phyloP scores from a whole-genome alignment of 2,797 vertebrate genomes.

The Alcedo atthis region DNA sequence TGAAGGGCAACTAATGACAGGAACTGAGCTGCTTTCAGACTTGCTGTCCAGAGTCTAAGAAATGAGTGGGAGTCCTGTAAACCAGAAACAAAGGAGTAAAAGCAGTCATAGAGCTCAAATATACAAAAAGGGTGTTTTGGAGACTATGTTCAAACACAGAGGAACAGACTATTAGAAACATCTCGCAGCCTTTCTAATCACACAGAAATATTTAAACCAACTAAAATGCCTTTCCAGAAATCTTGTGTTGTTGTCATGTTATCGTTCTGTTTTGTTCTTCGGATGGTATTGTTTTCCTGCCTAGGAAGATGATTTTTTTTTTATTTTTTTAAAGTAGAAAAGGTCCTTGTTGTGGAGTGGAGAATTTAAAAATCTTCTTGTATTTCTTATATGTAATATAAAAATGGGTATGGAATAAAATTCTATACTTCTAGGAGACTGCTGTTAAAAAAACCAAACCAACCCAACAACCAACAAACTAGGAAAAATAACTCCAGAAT shows the following conservation, averaged over 20 bases:
- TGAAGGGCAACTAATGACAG: not conserved
- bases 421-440: not conserved
- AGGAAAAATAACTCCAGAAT: not conserved
- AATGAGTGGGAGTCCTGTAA: not conserved
- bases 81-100: not conserved
- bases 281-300: not conserved
- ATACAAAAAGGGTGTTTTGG: not conserved
- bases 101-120: not conserved
- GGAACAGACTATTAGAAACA: not conserved
- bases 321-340: not conserved
- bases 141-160: not conserved
- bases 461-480: too few species aligned
- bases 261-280: not conserved
- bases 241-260: conserved; percentile 13
- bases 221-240: conserved; percentile 32
- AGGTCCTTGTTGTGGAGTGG: not conserved
- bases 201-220: conserved; percentile 46
- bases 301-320: not conserved
- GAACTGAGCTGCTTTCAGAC: not conserved
- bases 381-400: not conserved
- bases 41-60: not conserved
- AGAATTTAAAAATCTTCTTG: not conserved
- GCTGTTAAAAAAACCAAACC: not conserved
- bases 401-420: not conserved
- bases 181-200: not conserved